Base-by-base conservation (phyloP, 2,888 invertebrate genomes). In the Lasioglossum lativentre region DNA sequence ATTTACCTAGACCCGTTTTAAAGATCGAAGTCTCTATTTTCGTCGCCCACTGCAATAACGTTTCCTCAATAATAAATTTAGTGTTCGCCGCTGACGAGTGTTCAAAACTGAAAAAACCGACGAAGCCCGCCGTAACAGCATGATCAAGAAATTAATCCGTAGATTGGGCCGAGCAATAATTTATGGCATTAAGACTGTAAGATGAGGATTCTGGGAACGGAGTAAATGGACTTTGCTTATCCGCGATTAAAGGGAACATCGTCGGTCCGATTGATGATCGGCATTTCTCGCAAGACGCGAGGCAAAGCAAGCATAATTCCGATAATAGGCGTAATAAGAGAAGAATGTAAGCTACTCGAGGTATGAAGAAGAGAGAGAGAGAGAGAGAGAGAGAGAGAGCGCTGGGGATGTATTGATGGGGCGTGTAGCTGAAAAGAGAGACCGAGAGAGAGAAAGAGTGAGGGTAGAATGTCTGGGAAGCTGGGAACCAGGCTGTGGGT, bases 321-420 rank as follows among this genome's bases (percentile, higher is more conserved):
- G 78, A 84, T 76, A 85, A 80, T 80, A 81, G 47, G 23, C 40
- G 68, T 79, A 84, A 83, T 86, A 83, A 83, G 66, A 83, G 77
- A 75, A 80, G 78, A 80, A 78, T 72, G 63, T 66, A 30, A 66
- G 47, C 59, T 2, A 59, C 47, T 52, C n/a, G 59, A 23, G 52
- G 68, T 23, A 52, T n/a, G 3, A 52, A 52, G 52, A 52, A 23
- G 23, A 52, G 23, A 19, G 47, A 23, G 52, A 16, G 76, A 75
- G 40, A 30, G 12, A 40, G 73, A 30, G 12, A 40, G 73, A 74
- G 38, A 30, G 10, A 45, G 10, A 34, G 68, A 42, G 52, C 27
- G 34, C 14, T 19, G 68, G 1, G 5, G 34, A 30, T 14, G 16
- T 27, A 38, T 23, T 4, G 23, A 12, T 12, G n/a, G 38, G 70